Percentiles rank a stretch among this genome's conserved stretches.
These are phyloP conservation scores for Caranx ignobilis DNA, from an alignment of 2,113 vertebrate genomes.

Conservation along the genomic window DNA sequence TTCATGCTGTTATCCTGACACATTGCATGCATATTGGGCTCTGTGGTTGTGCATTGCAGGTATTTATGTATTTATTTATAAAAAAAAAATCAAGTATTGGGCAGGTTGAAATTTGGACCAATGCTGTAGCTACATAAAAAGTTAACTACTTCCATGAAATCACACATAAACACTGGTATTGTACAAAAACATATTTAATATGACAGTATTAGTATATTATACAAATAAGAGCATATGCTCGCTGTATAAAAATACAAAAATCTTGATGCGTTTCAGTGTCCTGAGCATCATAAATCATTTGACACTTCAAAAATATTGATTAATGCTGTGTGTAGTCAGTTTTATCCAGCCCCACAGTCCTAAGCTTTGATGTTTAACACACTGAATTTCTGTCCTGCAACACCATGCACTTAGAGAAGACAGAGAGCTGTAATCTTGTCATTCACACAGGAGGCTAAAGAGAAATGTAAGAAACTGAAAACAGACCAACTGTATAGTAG, in stretches of 20 bases:
- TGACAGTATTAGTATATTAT: slow-evolving; percentile 78
- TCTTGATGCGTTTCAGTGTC: slow-evolving; percentile 43
- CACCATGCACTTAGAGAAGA: not conserved
- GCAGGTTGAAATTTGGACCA: too few relatives aligned
- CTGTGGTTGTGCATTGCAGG: too few relatives aligned
- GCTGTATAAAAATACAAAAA: slow-evolving; percentile 72
- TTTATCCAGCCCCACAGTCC: slow-evolving; percentile 47
- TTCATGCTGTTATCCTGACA: too few relatives aligned
- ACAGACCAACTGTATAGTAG: not conserved
- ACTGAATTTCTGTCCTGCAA: not conserved
- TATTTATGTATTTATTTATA: too few relatives aligned
- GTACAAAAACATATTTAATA: slow-evolving; percentile 82
- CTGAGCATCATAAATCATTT: slow-evolving; percentile 34
- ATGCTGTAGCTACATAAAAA: too few relatives aligned
- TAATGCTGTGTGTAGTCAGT: slow-evolving; percentile 59
- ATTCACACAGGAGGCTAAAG: not conserved
- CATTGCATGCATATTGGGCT: too few relatives aligned
- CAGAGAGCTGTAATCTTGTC: not conserved
- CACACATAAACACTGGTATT: slow-evolving; percentile 38
- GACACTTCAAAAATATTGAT: slow-evolving; percentile 38
- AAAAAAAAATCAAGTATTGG: too few relatives aligned
- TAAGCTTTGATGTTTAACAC: slow-evolving; percentile 10
- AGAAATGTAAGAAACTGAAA: not conserved
- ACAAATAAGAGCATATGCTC: slow-evolving; percentile 67
- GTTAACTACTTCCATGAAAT: not conserved